A percentile compares a stretch with the other conserved stretches of the same genome.
phyloP scores from a whole-genome alignment of 2,888 invertebrate genomes.

The Ecliptopera silaceata region DNA sequence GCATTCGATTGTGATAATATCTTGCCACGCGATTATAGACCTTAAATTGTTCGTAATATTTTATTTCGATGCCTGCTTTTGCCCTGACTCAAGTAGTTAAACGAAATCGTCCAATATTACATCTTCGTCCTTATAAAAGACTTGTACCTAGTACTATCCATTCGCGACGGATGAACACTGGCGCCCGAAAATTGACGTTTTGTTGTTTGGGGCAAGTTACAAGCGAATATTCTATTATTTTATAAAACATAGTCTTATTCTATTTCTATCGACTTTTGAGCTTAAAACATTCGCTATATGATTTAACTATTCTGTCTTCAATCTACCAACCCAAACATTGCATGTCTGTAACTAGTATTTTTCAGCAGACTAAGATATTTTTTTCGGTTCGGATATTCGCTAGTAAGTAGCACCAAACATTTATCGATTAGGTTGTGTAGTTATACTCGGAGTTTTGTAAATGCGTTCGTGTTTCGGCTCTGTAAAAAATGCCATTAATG shows the following conservation, averaged over 20 bases:
- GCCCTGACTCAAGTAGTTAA: conserved; percentile 57
- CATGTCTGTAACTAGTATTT: not conserved
- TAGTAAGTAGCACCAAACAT: conserved; percentile 56
- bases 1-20: conserved; percentile 72
- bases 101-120: conserved; percentile 77
- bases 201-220: conserved; percentile 29
- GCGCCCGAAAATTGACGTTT: conserved; percentile 25
- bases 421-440: conserved; percentile 71
- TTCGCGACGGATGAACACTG: conserved; percentile 54
- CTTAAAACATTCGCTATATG: not conserved
- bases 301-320: not conserved
- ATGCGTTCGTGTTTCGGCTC: conserved; percentile 59
- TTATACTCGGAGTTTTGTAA: conserved; percentile 57
- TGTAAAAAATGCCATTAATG: conserved; percentile 58
- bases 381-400: conserved; percentile 34
- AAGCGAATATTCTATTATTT: conserved; percentile 16
- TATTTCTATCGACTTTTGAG: not conserved
- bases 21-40: conserved; percentile 68
- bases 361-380: not conserved
- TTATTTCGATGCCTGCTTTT: conserved; percentile 58
- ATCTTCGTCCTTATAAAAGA: conserved; percentile 81
- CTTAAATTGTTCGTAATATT: conserved; percentile 46
- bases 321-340: not conserved
- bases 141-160: conserved; percentile 78
- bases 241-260: not conserved